Base-by-base conservation (phyloP, 2,113 vertebrate genomes). In the Lepidothrix coronata region DNA sequence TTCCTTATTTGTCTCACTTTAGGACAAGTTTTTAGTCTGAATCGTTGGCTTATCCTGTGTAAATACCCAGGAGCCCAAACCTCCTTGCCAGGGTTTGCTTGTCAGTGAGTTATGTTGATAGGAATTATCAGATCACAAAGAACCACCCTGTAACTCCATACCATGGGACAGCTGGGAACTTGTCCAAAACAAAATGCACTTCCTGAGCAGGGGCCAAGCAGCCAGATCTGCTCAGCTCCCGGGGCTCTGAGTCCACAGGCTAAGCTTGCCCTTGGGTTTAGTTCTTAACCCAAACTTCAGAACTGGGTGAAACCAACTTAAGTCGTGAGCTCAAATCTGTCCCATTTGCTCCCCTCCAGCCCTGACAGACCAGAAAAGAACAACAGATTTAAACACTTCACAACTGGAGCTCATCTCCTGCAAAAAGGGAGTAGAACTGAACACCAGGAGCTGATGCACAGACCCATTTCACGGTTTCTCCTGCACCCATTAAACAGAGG, bases 141-240 rank as follows among this genome's bases (percentile, higher is more conserved):
- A 85, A 66, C 63, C 82, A 58, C 71, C 63, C 85, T 87, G 39
- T 59, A 49, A 66, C 76, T 85, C 89, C 33, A 16, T 8, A 39
- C 71, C 46, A 57, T 37, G 67, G 84, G 54, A 85, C 58, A 92
- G n/a, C 83, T 77, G 94, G 94, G 79, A 94, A 66, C 46, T 31
- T 12, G 28, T 41, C 87, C 89, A 95, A 62, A 65, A 12, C 54
- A 30, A 88, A 89, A 89, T 48, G 73, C 8, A 14, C 54, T 94
- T 95, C 74, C 71, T 72, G 75, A 93, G 72, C 79, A 68, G 74
- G 62, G 66, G 62, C 84, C 70, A 75, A 51, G 3, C 63, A 54
- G 83, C 30, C 89, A 75, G 55, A 61, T 48, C 80, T 51, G 39
- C 77, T 65, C 84, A 62, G 73, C 52, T 89, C 31, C 41, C n/a